Percentiles rank a stretch among this genome's conserved stretches.
These are phyloP conservation scores for Microtus oregoni DNA, from an alignment of 2,113 vertebrate genomes.

Conservation along the genomic window DNA sequence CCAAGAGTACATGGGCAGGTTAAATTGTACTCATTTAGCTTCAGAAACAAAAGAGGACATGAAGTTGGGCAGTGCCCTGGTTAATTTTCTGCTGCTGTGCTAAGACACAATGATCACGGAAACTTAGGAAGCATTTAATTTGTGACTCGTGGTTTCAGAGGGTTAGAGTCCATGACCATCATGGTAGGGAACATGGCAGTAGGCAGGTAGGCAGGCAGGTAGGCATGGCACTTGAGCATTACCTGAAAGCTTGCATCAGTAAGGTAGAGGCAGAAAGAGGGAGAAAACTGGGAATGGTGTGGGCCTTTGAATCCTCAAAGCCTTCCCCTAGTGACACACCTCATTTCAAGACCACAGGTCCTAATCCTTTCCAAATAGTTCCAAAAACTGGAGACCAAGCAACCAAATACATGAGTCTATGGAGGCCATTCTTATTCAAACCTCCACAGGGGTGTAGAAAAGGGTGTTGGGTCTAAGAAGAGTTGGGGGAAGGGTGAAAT, in stretches of 20 bases:
- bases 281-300: background rate
- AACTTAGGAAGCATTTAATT: background rate
- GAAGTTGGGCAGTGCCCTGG: background rate
- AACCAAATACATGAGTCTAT: background rate
- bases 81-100: background rate
- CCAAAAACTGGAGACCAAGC: background rate
- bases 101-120: background rate
- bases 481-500: background rate
- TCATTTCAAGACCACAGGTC: background rate
- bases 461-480: background rate
- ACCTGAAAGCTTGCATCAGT: background rate
- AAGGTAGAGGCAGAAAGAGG: background rate
- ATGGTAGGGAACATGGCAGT: background rate
- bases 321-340: background rate
- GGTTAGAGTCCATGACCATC: background rate
- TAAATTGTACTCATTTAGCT: background rate
- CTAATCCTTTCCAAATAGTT: background rate
- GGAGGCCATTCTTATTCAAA: background rate
- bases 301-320: background rate
- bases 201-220: background rate
- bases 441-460: background rate
- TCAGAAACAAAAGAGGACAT: background rate
- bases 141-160: background rate
- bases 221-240: background rate
- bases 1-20: background rate